phyloP scores from a whole-genome alignment of 1,140 invertebrate genomes.

The Galleria mellonella region DNA sequence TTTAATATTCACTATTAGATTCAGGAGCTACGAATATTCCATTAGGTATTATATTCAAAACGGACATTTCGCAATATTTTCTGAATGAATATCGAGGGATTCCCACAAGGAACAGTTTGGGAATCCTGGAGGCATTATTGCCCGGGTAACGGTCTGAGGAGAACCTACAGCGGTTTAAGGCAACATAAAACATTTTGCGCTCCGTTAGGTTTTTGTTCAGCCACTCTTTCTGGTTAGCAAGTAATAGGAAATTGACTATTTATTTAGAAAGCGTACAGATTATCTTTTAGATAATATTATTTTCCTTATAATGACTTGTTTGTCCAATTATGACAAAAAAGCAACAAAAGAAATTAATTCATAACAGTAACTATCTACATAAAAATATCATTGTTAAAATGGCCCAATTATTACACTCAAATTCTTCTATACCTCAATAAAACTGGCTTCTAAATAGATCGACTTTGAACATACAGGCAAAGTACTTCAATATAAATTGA shows the following conservation, averaged over 20 bases:
- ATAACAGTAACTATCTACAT: no score
- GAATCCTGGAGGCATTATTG: slow-evolving; percentile 29
- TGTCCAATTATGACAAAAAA: no score
- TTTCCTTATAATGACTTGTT: no score
- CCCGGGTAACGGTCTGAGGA: slow-evolving; percentile 13
- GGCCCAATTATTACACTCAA: no score
- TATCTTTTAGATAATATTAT: no score
- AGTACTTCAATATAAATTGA: no score
- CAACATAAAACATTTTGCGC: slow-evolving; percentile 28
- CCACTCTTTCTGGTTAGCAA: slow-evolving; percentile 1
- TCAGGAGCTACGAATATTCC: neutral
- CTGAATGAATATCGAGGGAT: slow-evolving; percentile 32
- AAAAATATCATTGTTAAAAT: no score
- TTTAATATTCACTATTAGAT: slow-evolving; percentile 11
- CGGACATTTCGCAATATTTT: slow-evolving; percentile 25
- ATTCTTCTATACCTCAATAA: no score
- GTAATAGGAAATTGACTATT: neutral
- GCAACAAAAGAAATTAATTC: no score
- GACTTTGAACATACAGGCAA: no score
- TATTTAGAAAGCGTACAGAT: no score
- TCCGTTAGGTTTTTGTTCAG: slow-evolving; percentile 12
- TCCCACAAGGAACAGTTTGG: slow-evolving; percentile 33
- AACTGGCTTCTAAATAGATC: no score
- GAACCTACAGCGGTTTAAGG: slow-evolving; percentile 22
- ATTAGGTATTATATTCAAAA: slow-evolving; percentile 25